Percentiles rank a stretch among this genome's conserved stretches.
phyloP scores from a whole-genome alignment of 2,797 vertebrate genomes.

The Xiphorhynchus erythropygius region DNA sequence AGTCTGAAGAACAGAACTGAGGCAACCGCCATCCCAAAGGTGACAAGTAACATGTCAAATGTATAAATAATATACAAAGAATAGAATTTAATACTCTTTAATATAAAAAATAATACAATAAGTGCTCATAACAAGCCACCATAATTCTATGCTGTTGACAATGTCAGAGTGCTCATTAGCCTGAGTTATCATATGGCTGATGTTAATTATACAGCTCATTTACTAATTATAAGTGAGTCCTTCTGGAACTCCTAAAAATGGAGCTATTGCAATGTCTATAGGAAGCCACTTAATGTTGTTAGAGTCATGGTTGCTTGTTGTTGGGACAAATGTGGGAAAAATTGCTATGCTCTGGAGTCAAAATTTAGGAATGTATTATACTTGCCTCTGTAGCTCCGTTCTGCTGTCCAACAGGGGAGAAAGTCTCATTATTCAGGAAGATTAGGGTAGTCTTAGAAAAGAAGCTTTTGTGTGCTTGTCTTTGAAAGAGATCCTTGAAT shows the following conservation, averaged over 20 bases:
- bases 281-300: not conserved
- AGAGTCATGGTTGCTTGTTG: not conserved
- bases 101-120: not conserved
- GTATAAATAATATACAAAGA: not conserved
- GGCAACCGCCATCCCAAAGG: not conserved
- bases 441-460: not conserved
- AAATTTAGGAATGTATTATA: not conserved
- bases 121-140: not conserved
- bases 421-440: not conserved
- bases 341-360: not conserved
- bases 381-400: not conserved
- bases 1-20: not conserved
- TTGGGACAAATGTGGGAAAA: not conserved
- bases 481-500: not conserved
- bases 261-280: not conserved
- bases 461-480: not conserved
- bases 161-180: not conserved
- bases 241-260: not conserved
- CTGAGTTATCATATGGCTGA: not conserved
- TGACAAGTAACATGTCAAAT: not conserved
- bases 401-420: not conserved
- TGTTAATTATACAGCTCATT: slow-evolving; percentile 14
- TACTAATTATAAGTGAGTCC: not conserved
- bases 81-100: not conserved
- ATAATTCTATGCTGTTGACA: not conserved